A percentile compares a stretch with the other conserved stretches of the same genome.
Evolutionary conservation across 2,113 vertebrate species (phyloP).

Genomic region (Psittacula cyanocephala): DNA sequence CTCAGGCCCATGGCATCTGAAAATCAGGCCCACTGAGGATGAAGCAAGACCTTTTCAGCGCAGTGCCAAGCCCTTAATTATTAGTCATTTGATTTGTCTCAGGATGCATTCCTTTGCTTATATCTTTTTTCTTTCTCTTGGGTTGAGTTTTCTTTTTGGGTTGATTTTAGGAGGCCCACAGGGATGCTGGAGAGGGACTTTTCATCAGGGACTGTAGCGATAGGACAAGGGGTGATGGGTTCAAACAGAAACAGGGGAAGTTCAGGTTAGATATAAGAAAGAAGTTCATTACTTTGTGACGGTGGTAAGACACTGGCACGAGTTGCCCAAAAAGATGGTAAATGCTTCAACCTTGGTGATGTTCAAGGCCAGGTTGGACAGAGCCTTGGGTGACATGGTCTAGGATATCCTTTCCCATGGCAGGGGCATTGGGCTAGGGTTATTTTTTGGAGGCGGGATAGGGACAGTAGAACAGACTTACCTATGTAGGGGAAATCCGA

Average conservation of each 20-base stretch:
- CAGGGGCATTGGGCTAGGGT: background rate
- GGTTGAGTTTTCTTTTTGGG: rapidly evolving
- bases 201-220: background rate
- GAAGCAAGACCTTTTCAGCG: background rate
- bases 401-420: background rate
- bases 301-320: background rate
- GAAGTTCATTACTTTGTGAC: background rate
- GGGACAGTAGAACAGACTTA: background rate
- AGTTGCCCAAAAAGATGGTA: background rate
- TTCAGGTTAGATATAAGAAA: background rate
- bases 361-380: background rate
- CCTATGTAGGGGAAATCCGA: background rate
- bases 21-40: background rate
- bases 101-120: background rate
- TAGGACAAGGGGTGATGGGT: background rate
- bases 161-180: background rate
- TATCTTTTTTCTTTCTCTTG: rapidly evolving
- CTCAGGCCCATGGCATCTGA: too few relatives aligned
- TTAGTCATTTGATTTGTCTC: background rate
- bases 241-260: background rate
- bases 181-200: background rate
- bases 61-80: background rate
- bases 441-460: background rate
- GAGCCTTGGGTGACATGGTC: background rate
- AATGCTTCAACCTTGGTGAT: background rate